Conservation (phyloP, 2,888 invertebrate genomes). For the Anthophora plumipes region DNA sequence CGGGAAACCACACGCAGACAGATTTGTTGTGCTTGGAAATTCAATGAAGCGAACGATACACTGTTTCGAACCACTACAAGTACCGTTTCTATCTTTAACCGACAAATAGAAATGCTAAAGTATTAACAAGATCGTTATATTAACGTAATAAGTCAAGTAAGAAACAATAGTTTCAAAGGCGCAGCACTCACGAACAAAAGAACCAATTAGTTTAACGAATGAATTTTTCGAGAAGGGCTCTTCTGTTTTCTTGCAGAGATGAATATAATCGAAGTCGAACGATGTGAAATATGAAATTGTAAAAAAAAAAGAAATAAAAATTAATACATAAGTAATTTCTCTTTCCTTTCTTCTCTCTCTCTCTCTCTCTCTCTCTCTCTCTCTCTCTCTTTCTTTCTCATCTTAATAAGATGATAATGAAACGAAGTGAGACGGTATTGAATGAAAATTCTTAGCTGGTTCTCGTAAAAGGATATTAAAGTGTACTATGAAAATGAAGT, state of each 20-base stretch:
- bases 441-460: not conserved
- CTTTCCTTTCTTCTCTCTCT: too few relatives aligned
- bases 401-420: not conserved
- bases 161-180: conserved; percentile 9
- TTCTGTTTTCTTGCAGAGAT: not conserved
- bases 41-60: conserved; percentile 69
- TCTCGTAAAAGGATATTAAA: not conserved
- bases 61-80: conserved; percentile 39
- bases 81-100: conserved; percentile 42
- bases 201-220: not conserved
- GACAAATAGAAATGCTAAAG: not conserved
- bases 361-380: too few relatives aligned
- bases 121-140: conserved; percentile 1
- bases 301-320: too few relatives aligned
- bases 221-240: not conserved
- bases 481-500: not conserved
- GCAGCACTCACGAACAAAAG: not conserved
- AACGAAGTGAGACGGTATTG: not conserved
- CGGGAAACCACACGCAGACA: conserved; percentile 71
- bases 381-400: too few relatives aligned
- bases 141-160: not conserved
- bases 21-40: conserved; percentile 75
- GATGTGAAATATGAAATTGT: not conserved
- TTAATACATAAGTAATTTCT: too few relatives aligned
- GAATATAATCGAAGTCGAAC: not conserved